Evolutionary conservation across 2,888 invertebrate genomes (phyloP).

Genomic region (Drosophila mimetica): DNA sequence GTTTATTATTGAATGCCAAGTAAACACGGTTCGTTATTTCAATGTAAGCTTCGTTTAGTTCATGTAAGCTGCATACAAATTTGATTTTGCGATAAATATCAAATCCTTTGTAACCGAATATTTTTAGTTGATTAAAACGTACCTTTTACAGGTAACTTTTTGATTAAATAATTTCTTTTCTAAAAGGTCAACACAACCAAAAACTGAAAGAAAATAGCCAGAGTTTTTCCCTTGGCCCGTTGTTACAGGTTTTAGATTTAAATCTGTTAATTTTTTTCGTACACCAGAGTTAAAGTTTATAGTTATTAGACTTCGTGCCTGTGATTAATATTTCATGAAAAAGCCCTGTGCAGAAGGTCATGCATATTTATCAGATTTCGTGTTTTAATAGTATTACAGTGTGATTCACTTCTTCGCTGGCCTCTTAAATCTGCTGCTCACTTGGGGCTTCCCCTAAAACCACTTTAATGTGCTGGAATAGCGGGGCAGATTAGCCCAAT

Average conservation of each 20-base stretch:
- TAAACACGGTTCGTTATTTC: background rate
- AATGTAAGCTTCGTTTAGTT: background rate
- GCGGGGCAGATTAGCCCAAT: constrained; percentile 18
- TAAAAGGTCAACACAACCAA: background rate
- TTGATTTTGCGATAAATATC: background rate
- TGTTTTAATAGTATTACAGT: constrained; percentile 17
- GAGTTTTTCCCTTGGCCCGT: background rate
- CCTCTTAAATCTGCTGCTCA: background rate
- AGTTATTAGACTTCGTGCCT: background rate
- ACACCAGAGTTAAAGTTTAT: background rate
- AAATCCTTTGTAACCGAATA: background rate
- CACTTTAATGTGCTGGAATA: constrained; percentile 1
- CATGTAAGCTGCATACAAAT: background rate
- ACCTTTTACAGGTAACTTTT: background rate
- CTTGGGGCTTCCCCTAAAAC: constrained; percentile 8
- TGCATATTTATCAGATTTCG: constrained; percentile 22
- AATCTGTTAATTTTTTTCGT: background rate
- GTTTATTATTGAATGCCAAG: background rate
- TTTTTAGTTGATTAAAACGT: background rate
- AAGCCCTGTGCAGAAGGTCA: constrained; percentile 12
- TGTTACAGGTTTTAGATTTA: background rate
- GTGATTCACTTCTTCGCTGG: constrained; percentile 11
- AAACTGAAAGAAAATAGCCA: background rate
- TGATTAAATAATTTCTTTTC: background rate
- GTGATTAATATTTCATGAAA: background rate